Percentiles rank a stretch among this genome's conserved stretches.
These are phyloP conservation scores for Geotrypetes seraphini DNA, from an alignment of 2,797 vertebrate species.

Conservation along the genomic window DNA sequence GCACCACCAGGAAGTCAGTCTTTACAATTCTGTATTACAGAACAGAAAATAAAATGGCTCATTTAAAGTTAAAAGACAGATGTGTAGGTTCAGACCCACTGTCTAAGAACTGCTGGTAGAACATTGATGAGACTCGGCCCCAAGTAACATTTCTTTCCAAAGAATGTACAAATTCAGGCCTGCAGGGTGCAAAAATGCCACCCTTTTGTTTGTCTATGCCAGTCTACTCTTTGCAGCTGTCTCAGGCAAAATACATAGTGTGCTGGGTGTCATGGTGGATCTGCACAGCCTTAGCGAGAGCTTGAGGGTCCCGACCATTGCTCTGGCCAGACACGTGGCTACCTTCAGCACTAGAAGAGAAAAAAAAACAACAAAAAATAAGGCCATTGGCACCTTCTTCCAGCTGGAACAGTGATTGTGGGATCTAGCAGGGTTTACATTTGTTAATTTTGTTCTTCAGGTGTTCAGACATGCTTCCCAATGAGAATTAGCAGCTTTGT, in stretches of 20 bases:
- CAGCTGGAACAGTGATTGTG: no score
- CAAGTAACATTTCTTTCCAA: conserved; percentile 24
- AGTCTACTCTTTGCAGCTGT: conserved; percentile 31
- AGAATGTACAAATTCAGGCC: conserved; percentile 41
- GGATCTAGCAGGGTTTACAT: no score
- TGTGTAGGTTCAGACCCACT: conserved; percentile 61
- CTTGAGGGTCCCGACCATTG: conserved; percentile 92
- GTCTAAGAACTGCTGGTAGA: conserved; percentile 75
- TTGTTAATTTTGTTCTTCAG: no score
- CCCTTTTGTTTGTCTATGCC: no score
- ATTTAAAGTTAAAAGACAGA: conserved; percentile 70
- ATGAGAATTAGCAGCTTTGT: no score
- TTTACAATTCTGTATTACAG: conserved; percentile 61
- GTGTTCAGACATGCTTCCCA: no score
- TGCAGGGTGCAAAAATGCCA: conserved; percentile 27
- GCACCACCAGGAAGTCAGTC: conserved; percentile 75
- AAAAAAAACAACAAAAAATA: no score
- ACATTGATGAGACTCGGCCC: conserved; percentile 48
- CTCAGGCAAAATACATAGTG: conserved; percentile 98
- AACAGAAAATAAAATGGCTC: conserved; percentile 79
- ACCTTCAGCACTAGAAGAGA: conserved; percentile 79
- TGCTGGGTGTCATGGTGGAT: conserved; percentile 98
- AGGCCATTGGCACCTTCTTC: no score
- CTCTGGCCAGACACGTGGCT: conserved; percentile 98
- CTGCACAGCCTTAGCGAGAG: conserved; percentile 95